Base-by-base conservation (phyloP, 2,888 invertebrate genomes). In the Epinotia demarniana region DNA sequence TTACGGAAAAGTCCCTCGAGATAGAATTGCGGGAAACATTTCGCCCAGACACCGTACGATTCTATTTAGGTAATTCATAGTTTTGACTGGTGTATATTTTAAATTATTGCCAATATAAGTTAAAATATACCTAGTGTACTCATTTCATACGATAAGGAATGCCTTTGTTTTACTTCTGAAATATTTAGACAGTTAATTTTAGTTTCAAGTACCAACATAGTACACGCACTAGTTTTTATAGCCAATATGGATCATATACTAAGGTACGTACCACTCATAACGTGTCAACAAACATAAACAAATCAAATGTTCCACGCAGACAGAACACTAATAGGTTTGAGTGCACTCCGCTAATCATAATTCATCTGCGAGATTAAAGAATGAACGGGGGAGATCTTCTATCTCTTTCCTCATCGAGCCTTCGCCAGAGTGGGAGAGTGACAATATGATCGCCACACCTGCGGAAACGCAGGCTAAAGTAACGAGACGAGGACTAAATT, bases 341-440 rank as follows among this genome's bases (percentile, higher is more conserved):
- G 92, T 93, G 93, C 93, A 93, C 93, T 93, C 88, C 82, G 92
- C 92, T 93, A 93, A 94, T 93, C 92, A 93, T 93, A 94, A 93
- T 93, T 93, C 93, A 94, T 93, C 93, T 92, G 92, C 89, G 85
- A 93, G 93, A 94, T 94, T 93, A 93, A 93, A 93, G 93, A 93
- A 93, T 91, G 90, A 92, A 88, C 87, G 87, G 80, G 89, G 87
- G 87, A 83, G 84, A 80, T 78, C 77, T 75, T 68, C 72, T 73
- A 72, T 77, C 77, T 57, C 75, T 61, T 72, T 73, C 76, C 72
- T 76, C 61, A 68, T 63, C 73, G 73, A 78, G 73, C 75, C 78
- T 73, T 74, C 72, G 76, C 75, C 78, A 81, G 83, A 84, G 88
- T 85, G 88, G 83, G 87, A 84, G 87, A 85, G 90, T 88, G 88